These are phyloP conservation scores for Ypsolopha sequella DNA, from an alignment of 2,888 invertebrate species.

Conservation along the genomic window DNA sequence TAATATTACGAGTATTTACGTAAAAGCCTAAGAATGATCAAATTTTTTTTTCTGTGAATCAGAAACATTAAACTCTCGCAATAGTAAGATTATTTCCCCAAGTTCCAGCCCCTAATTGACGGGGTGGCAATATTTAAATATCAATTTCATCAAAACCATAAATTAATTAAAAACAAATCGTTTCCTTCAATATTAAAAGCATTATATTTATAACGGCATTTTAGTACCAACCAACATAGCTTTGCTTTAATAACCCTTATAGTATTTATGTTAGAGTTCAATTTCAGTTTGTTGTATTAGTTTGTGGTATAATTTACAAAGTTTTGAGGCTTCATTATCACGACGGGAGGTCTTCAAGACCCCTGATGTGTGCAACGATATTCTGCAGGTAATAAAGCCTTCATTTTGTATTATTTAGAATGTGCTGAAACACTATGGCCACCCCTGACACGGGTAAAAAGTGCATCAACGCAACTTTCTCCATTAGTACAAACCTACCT, in stretches of 20 bases:
- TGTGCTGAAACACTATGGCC: too few relatives aligned
- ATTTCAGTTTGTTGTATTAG: neutral
- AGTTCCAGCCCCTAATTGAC: too few relatives aligned
- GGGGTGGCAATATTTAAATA: neutral
- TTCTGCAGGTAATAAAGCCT: too few relatives aligned
- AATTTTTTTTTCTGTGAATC: neutral
- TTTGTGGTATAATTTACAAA: slow-evolving; percentile 20
- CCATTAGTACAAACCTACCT: too few relatives aligned
- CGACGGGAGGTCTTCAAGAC: slow-evolving; percentile 42
- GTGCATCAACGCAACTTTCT: too few relatives aligned
- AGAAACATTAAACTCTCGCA: too few relatives aligned
- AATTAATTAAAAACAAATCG: neutral
- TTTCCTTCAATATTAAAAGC: neutral
- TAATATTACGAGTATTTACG: too few relatives aligned
- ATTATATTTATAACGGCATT: neutral
- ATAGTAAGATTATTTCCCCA: too few relatives aligned
- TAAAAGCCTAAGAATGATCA: neutral
- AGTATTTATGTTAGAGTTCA: neutral
- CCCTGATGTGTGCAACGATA: too few relatives aligned
- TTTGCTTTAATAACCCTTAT: neutral
- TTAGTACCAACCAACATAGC: neutral
- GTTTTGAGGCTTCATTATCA: slow-evolving; percentile 45
- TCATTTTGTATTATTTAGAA: too few relatives aligned
- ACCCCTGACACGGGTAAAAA: too few relatives aligned
- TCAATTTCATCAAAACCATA: neutral